Percentiles rank a stretch among this genome's conserved stretches.
phyloP scores from a whole-genome alignment of 2,797 vertebrate genomes.

The Sebastes cheni region DNA sequence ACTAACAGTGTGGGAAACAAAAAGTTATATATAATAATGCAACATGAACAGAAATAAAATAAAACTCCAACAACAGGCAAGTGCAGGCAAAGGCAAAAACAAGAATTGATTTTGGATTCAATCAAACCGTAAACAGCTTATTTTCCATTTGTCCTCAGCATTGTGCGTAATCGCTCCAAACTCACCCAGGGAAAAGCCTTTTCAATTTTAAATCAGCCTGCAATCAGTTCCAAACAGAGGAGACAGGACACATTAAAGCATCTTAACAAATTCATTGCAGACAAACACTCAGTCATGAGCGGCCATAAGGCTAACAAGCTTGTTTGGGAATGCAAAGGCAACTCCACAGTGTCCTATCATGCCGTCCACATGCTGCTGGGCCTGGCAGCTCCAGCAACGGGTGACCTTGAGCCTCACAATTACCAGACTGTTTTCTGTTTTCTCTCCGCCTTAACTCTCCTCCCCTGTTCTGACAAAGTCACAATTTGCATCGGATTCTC shows the following conservation, averaged over 20 bases:
- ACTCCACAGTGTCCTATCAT: conserved; percentile 26
- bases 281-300: conserved; percentile 10
- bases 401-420: conserved; percentile 56
- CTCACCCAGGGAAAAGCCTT: background rate
- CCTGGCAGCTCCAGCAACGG: conserved; percentile 18
- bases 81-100: conserved; percentile 3
- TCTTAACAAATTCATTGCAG: conserved; percentile 17
- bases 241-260: conserved; percentile 28
- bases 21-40: background rate
- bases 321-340: conserved; percentile 47
- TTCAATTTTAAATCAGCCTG: conserved; percentile 26
- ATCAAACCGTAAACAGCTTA: conserved; percentile 19
- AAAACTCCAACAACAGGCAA: background rate
- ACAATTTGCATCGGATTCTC: background rate
- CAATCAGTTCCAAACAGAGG: conserved; percentile 41
- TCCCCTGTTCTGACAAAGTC: background rate
- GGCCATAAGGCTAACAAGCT: conserved; percentile 35
- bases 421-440: background rate
- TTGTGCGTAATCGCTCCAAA: conserved; percentile 18
- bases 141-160: conserved; percentile 6
- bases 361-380: conserved; percentile 25
- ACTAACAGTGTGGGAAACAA: background rate
- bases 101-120: conserved; percentile 23
- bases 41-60: background rate
- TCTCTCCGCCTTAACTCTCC: background rate